phyloP scores from a whole-genome alignment of 1,140 invertebrate genomes.

The Drosophila repleta region DNA sequence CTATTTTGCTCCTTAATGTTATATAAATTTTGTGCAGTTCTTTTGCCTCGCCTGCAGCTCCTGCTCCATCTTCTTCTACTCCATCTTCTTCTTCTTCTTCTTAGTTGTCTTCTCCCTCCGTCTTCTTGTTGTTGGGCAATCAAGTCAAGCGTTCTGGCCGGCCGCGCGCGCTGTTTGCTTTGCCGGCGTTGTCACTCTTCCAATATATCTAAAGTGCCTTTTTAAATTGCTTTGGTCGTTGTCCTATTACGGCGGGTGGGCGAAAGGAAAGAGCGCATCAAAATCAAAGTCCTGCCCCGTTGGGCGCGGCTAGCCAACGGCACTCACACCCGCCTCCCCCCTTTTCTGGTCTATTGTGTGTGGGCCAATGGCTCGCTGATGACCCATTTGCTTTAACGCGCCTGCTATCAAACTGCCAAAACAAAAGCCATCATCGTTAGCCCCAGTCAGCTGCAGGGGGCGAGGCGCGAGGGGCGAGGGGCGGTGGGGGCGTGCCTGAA shows the following conservation, averaged over 20 bases:
- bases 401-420: constrained; percentile 77
- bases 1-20: constrained; percentile 12
- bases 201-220: constrained; percentile 46
- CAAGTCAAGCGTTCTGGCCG: constrained; percentile 17
- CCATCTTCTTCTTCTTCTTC: neutral
- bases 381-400: constrained; percentile 79
- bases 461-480: constrained; percentile 10
- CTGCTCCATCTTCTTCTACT: neutral
- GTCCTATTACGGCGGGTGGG: constrained; percentile 26
- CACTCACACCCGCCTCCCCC: neutral
- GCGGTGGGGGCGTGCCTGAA: neutral
- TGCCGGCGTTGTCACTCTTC: constrained; percentile 35
- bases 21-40: constrained; percentile 22
- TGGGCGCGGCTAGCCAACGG: neutral
- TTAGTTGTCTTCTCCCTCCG: too few species aligned
- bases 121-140: constrained; percentile 6
- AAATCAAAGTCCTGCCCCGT: constrained; percentile 56
- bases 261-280: constrained; percentile 61
- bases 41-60: too few species aligned
- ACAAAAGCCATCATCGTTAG: constrained; percentile 81
- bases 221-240: constrained; percentile 52
- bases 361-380: constrained; percentile 61
- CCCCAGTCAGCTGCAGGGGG: constrained; percentile 14
- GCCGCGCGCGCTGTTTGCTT: constrained; percentile 1
- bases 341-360: constrained; percentile 51